phyloP scores from a whole-genome alignment of 2,113 vertebrate genomes.

The Myodes glareolus region DNA sequence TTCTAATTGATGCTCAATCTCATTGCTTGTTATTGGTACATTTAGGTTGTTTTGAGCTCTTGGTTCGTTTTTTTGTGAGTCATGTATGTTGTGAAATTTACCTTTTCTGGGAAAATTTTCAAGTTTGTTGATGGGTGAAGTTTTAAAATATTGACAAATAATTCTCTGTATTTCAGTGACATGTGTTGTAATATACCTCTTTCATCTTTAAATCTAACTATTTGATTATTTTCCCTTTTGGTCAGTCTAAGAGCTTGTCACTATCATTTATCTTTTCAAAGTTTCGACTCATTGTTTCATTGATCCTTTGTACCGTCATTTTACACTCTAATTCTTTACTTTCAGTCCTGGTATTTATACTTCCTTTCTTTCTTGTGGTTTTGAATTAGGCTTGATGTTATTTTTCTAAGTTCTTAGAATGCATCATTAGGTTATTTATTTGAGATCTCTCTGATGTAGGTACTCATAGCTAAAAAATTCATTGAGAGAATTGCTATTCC shows the following conservation, averaged over 20 bases:
- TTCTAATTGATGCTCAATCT: background rate
- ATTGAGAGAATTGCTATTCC: background rate
- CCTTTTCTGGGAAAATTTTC: background rate
- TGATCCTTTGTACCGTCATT: background rate
- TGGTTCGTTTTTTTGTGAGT: background rate
- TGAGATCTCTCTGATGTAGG: background rate
- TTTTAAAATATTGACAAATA: background rate
- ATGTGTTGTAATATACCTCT: background rate
- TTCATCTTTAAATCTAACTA: background rate
- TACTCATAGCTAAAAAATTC: background rate
- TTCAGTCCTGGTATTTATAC: background rate
- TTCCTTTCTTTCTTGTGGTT: background rate
- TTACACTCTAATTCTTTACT: background rate
- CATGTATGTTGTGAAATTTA: background rate
- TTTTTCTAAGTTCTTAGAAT: background rate
- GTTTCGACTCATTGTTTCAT: background rate
- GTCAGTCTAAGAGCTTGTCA: background rate
- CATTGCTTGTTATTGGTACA: too few relatives aligned
- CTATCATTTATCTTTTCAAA: background rate
- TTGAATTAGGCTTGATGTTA: background rate
- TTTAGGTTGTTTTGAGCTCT: background rate
- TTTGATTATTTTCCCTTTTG: background rate
- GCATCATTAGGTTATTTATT: background rate
- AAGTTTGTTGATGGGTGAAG: background rate
- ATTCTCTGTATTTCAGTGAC: too few relatives aligned